Percentiles rank a stretch among this genome's conserved stretches.
Conservation (phyloP, 1,140 invertebrate genomes). For the Contarinia nasturtii region DNA sequence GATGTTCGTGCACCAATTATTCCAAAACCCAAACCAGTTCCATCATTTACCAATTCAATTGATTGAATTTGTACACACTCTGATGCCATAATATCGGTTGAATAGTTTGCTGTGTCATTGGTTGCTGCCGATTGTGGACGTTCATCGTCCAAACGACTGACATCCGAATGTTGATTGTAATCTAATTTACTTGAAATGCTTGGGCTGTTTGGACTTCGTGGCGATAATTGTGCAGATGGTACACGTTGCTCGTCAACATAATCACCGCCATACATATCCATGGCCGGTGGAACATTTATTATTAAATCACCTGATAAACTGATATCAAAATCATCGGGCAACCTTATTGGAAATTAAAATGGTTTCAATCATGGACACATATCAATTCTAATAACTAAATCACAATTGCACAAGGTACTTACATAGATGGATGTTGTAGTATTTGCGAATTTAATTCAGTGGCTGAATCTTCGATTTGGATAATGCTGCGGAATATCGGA, state of each 20-base stretch:
- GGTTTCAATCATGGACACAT: no score
- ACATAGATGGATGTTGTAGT: conserved; percentile 71
- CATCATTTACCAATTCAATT: conserved; percentile 88
- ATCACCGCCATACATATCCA: conserved; percentile 27
- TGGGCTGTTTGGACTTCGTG: conserved; percentile 23
- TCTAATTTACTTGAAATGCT: conserved; percentile 5
- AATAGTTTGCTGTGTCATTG: conserved; percentile 51
- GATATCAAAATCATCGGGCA: conserved; percentile 83
- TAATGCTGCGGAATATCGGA: conserved; percentile 78
- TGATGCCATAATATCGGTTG: conserved; percentile 60
- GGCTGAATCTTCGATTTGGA: conserved; percentile 77
- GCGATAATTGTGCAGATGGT: conserved; percentile 33
- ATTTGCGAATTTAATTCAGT: conserved; percentile 62
- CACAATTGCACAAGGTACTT: no score
- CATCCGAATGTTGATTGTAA: background rate
- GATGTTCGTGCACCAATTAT: conserved; percentile 88
- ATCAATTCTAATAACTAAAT: no score
- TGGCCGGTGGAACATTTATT: conserved; percentile 31
- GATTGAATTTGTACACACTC: conserved; percentile 95
- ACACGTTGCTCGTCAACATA: conserved; percentile 34
- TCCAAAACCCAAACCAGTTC: conserved; percentile 89
- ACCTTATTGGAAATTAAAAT: no score
- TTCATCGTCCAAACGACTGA: conserved; percentile 19
- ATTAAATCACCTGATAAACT: conserved; percentile 33
- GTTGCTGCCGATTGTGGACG: conserved; percentile 45